Evolutionary conservation across 2,797 vertebrate species (phyloP), one percentile per base, ranked within the genome.

Genomic region (Cephalopachus bancanus): DNA sequence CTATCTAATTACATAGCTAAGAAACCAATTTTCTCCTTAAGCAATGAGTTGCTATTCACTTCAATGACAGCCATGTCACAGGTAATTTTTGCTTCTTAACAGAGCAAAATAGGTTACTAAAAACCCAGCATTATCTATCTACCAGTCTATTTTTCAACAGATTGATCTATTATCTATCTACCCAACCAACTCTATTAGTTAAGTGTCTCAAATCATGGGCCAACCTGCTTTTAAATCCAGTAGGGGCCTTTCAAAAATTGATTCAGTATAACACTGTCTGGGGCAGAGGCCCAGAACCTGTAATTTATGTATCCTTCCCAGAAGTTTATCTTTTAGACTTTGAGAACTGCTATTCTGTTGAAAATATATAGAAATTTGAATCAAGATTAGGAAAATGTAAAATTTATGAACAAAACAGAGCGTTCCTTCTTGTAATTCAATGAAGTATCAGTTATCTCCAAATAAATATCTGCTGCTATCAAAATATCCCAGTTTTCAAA

Each of bases 1-100:
- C 37, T 79, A 8, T 19, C 28, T 91, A 74, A 79, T 83, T 67
- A 84, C 9, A 8, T 30, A 83, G 28, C 33, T 87, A 71, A 72
- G 55, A 89, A 94, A 64, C 5, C 16, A 71, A 30, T 53, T 83
- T 89, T 78, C 55, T 90, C 30, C 62, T 28, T 60, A 92, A 94
- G 16, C 30, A 76, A 28, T 9, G 64, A 81, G 30, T 84, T 64
- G n/a, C 30, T 30, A 12, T 79, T 89, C 49, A 83, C 16, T 79
- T 79, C 28, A 80, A 7, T 89, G 60, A 72, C 30, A 60, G 44
- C 20, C 30, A 44, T 62, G 22, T 12, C n/a, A 85, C 67, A 60
- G 30, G 19, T 49, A 89, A 80, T 59, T 96, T 74, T 62, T 7
- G 24, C 20, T 89, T 65, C 49, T 37, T 83, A 5, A 78, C 33